These are phyloP conservation scores for Rhinoptilus africanus DNA, from an alignment of 2,113 vertebrate genomes.

Conservation along the genomic window DNA sequence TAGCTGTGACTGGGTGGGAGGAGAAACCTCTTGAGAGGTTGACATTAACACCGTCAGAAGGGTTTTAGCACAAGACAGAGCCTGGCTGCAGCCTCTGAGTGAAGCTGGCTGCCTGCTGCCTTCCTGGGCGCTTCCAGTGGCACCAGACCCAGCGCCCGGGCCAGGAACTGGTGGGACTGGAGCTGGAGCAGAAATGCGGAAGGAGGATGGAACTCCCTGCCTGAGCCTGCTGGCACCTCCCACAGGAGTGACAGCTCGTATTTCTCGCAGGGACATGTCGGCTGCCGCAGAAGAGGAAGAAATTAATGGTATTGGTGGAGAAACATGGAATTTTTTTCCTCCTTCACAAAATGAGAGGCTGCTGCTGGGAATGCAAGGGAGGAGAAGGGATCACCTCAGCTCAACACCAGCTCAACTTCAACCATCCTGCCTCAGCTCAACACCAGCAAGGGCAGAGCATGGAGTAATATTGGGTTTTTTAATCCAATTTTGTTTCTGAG, in stretches of 20 bases:
- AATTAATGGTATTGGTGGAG: neutral
- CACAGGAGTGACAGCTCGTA: neutral
- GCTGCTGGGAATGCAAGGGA: neutral
- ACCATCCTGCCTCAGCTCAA: neutral
- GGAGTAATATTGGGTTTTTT: rapidly evolving
- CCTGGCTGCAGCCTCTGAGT: neutral
- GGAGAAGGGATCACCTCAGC: neutral
- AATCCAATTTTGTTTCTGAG: neutral
- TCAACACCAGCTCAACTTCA: too few relatives aligned
- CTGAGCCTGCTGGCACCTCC: conserved; percentile 16
- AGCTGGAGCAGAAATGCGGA: conserved; percentile 8
- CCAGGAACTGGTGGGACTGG: neutral
- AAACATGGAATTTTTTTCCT: neutral
- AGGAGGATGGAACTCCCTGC: conserved; percentile 2
- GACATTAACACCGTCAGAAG: neutral
- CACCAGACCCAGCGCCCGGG: neutral
- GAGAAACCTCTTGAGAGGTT: neutral
- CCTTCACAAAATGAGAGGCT: neutral
- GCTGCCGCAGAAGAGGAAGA: neutral
- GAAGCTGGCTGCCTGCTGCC: neutral
- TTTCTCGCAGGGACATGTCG: neutral
- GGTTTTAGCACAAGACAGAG: neutral
- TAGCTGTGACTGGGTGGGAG: neutral
- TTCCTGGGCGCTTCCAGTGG: neutral
- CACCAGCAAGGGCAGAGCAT: neutral